Conservation (phyloP, 2,888 invertebrate genomes). For the Calameuta pallipes region DNA sequence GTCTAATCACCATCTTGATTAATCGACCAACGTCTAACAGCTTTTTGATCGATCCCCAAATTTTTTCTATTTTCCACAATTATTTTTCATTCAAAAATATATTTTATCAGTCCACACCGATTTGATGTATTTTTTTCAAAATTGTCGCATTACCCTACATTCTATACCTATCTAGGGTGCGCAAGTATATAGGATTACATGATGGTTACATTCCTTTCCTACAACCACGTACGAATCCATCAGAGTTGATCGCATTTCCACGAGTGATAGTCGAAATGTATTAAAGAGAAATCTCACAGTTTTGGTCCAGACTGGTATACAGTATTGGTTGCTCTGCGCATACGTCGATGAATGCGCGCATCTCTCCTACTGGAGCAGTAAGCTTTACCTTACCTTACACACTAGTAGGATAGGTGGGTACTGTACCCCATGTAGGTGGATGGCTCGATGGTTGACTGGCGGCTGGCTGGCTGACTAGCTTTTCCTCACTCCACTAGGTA, state of each 20-base stretch:
- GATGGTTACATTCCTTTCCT: not conserved
- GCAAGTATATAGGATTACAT: not conserved
- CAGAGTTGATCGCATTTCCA: not conserved
- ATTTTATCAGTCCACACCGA: not conserved
- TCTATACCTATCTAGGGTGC: not conserved
- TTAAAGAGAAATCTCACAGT: not conserved
- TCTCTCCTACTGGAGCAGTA: slow-evolving; percentile 18
- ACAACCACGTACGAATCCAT: not conserved
- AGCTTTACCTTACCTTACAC: slow-evolving; percentile 8
- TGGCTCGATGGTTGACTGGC: not conserved
- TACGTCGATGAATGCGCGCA: slow-evolving; percentile 32
- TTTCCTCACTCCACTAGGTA: not conserved
- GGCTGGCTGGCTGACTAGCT: not conserved
- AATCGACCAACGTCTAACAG: not conserved
- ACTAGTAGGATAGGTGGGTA: not conserved
- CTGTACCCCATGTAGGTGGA: not conserved
- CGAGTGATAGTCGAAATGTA: not conserved
- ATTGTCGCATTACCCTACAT: not conserved
- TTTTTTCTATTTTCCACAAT: not conserved
- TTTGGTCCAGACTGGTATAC: not conserved
- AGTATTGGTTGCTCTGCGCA: slow-evolving; percentile 28
- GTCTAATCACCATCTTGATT: not conserved
- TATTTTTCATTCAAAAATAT: not conserved
- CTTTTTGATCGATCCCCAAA: not conserved
- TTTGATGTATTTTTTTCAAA: not conserved